Percentiles rank a stretch among this genome's conserved stretches.
These are phyloP conservation scores for Poeciliopsis infans DNA, from an alignment of 2,797 vertebrate genomes.

Conservation along the genomic window DNA sequence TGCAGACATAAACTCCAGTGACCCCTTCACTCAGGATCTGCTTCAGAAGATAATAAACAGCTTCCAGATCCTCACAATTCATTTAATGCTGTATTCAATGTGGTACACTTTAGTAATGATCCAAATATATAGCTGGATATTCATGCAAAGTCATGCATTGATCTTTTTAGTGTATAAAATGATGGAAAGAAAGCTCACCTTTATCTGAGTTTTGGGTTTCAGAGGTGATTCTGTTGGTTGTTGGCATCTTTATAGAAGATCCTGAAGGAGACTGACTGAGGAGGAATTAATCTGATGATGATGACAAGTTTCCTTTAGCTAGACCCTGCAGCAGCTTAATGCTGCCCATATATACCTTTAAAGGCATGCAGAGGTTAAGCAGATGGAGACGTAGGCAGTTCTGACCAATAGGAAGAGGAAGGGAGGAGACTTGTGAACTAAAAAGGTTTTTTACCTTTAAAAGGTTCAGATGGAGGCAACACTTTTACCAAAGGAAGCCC, in stretches of 20 bases:
- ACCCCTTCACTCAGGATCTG: conserved; percentile 24
- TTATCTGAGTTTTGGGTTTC: conserved; percentile 55
- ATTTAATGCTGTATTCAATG: conserved; percentile 6
- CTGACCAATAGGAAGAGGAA: conserved; percentile 37
- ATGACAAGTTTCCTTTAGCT: conserved; percentile 9
- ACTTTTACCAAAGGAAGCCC: conserved; percentile 27
- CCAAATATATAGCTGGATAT: not conserved
- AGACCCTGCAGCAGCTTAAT: conserved; percentile 26
- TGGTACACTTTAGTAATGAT: not conserved
- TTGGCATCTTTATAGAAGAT: conserved; percentile 62
- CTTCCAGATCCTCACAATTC: not conserved
- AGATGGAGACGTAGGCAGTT: conserved; percentile 29
- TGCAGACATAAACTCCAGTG: conserved; percentile 32
- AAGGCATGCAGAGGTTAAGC: conserved; percentile 41
- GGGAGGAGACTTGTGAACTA: conserved; percentile 42
- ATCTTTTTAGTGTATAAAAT: conserved; percentile 8
- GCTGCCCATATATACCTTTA: conserved; percentile 62
- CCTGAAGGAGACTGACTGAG: conserved; percentile 18
- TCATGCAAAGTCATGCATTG: not conserved
- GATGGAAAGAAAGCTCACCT: conserved; percentile 51
- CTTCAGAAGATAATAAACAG: conserved; percentile 17
- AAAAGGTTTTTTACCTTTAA: conserved; percentile 65
- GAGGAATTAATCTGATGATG: conserved; percentile 14
- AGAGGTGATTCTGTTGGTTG: conserved; percentile 58
- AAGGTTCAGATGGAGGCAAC: conserved; percentile 49